These are phyloP conservation scores for Belonocnema kinseyi DNA, from an alignment of 1,140 invertebrate species.

Conservation along the genomic window DNA sequence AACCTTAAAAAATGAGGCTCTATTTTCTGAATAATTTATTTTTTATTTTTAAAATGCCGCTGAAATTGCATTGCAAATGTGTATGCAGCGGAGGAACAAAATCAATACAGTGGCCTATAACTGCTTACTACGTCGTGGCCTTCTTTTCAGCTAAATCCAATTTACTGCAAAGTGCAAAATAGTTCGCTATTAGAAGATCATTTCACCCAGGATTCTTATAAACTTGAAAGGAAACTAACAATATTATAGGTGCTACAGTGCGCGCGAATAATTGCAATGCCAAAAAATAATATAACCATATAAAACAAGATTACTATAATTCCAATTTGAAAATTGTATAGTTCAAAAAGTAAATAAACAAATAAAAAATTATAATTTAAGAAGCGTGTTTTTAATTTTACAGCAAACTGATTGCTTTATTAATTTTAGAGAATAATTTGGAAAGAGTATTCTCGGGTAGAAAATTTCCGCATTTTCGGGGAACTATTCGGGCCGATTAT, in stretches of 20 bases:
- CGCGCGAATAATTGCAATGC: too few species aligned
- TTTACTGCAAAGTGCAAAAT: conserved; percentile 14
- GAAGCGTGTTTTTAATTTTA: too few species aligned
- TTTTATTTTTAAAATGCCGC: conserved; percentile 2
- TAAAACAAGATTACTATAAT: too few species aligned
- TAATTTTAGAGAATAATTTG: too few species aligned
- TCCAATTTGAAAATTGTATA: too few species aligned
- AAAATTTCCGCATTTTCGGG: too few species aligned
- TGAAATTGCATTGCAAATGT: conserved; percentile 20
- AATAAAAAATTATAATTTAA: too few species aligned
- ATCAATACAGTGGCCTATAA: neutral
- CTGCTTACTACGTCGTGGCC: conserved; percentile 60
- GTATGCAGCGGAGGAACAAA: neutral
- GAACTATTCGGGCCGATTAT: too few species aligned
- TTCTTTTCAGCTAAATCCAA: conserved; percentile 58
- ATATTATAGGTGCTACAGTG: neutral
- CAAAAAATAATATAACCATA: too few species aligned
- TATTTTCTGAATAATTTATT: conserved; percentile 11
- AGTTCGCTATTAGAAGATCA: neutral
- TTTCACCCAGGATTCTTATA: neutral
- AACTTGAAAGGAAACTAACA: neutral
- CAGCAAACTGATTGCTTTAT: too few species aligned
- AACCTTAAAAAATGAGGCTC: neutral
- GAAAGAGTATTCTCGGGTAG: too few species aligned
- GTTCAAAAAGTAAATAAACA: too few species aligned